Evolutionary conservation across 2,113 vertebrate species (phyloP).

Genomic region (Catharus bicknelli): DNA sequence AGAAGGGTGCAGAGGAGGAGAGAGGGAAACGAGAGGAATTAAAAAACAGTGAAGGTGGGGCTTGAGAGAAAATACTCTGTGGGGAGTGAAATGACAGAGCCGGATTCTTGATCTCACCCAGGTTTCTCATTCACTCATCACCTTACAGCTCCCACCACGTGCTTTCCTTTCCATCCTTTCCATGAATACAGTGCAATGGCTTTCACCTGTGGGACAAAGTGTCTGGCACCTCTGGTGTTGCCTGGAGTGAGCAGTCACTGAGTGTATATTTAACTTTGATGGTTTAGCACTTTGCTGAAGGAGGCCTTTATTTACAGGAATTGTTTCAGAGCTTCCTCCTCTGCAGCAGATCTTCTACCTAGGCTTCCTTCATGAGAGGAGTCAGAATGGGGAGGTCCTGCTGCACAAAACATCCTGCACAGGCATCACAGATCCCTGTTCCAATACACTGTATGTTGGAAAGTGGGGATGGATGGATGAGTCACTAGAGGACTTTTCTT

Average conservation of each 20-base stretch:
- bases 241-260: accelerated
- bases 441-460: neutral
- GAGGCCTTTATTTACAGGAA: neutral
- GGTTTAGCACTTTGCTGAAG: neutral
- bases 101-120: neutral
- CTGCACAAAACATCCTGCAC: neutral
- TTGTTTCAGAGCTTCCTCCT: neutral
- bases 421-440: neutral
- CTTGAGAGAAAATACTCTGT: conserved; percentile 6
- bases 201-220: accelerated
- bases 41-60: conserved; percentile 32
- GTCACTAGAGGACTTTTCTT: neutral
- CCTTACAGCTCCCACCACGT: neutral
- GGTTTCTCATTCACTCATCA: conserved; percentile 46
- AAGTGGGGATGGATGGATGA: neutral
- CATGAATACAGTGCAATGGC: neutral
- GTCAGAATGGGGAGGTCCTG: neutral
- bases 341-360: neutral
- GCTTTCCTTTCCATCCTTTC: neutral
- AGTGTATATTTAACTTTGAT: neutral
- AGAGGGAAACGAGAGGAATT: neutral
- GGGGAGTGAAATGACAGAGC: conserved; percentile 57
- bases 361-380: neutral
- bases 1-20: conserved; percentile 4
- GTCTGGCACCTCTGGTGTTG: neutral